phyloP scores from a whole-genome alignment of 2,888 invertebrate species.

The Crioceris asparagi region DNA sequence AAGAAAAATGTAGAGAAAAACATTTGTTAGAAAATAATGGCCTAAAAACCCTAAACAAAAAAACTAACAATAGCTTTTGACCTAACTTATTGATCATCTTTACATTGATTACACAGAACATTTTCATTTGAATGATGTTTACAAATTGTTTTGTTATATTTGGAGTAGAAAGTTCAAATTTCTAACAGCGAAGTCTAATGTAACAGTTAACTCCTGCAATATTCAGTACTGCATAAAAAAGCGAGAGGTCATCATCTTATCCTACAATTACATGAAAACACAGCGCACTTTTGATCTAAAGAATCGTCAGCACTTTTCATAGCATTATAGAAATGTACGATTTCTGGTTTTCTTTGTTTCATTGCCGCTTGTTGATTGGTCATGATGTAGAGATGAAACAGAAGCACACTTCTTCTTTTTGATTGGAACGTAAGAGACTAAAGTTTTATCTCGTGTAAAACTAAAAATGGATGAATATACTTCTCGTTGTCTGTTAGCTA shows the following conservation, averaged over 20 bases:
- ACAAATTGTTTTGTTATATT: background rate
- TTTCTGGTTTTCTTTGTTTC: background rate
- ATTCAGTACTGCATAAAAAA: background rate
- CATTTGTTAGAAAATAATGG: too few species aligned
- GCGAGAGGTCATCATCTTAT: background rate
- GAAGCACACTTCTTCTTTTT: conserved; percentile 18
- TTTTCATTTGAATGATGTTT: background rate
- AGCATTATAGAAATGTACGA: background rate
- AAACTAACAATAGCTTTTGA: too few species aligned
- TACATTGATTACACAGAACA: background rate
- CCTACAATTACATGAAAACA: background rate
- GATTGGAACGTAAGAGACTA: conserved; percentile 17
- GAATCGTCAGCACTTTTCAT: background rate
- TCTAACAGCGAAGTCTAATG: background rate
- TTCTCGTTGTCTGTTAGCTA: conserved; percentile 14
- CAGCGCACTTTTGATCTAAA: background rate
- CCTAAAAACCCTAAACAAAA: too few species aligned
- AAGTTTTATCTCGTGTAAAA: conserved; percentile 4
- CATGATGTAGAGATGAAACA: conserved; percentile 20
- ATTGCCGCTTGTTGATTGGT: conserved; percentile 3
- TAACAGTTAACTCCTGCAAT: background rate
- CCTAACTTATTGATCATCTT: too few species aligned
- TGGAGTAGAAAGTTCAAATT: background rate
- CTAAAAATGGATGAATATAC: background rate
- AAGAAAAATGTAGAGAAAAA: too few species aligned